Percentiles rank a stretch among this genome's conserved stretches.
Conservation (phyloP, 1,140 invertebrate genomes). For the Hyphantria cunea region DNA sequence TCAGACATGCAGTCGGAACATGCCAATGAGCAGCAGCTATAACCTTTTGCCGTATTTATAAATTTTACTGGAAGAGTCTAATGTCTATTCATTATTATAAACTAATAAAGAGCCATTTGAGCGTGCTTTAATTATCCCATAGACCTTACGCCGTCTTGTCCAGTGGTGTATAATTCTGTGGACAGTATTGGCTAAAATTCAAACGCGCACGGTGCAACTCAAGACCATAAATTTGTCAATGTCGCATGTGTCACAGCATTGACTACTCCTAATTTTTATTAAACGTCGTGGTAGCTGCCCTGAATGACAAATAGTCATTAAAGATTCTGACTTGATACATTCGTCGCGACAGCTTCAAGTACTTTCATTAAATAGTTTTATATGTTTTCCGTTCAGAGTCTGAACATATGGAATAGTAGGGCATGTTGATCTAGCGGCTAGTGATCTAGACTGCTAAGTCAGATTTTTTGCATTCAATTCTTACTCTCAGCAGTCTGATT, state of each 20-base stretch:
- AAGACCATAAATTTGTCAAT: constrained; percentile 55
- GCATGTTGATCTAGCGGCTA: no score
- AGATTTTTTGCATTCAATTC: no score
- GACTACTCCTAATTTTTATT: constrained; percentile 52
- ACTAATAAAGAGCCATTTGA: no score
- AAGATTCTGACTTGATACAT: constrained; percentile 36
- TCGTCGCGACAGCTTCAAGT: constrained; percentile 19
- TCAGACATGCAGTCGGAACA: constrained; percentile 35
- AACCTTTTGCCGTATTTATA: constrained; percentile 2
- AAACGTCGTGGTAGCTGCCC: constrained; percentile 43
- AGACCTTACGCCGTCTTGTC: constrained; percentile 21
- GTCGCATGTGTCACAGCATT: constrained; percentile 42
- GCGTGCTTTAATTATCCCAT: background rate
- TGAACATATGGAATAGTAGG: no score
- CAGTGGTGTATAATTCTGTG: constrained; percentile 28
- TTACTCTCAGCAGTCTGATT: no score
- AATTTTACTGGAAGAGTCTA: constrained; percentile 27
- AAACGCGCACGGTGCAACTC: constrained; percentile 28
- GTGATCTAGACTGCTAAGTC: no score
- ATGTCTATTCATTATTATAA: no score
- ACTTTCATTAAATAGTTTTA: no score
- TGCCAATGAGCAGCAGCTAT: constrained; percentile 41
- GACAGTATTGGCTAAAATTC: constrained; percentile 41
- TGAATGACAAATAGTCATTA: constrained; percentile 45
- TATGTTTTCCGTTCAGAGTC: no score